A percentile compares a stretch with the other conserved stretches of the same genome.
phyloP scores from a whole-genome alignment of 1,140 invertebrate species.

The Aphaenogaster floridana region DNA sequence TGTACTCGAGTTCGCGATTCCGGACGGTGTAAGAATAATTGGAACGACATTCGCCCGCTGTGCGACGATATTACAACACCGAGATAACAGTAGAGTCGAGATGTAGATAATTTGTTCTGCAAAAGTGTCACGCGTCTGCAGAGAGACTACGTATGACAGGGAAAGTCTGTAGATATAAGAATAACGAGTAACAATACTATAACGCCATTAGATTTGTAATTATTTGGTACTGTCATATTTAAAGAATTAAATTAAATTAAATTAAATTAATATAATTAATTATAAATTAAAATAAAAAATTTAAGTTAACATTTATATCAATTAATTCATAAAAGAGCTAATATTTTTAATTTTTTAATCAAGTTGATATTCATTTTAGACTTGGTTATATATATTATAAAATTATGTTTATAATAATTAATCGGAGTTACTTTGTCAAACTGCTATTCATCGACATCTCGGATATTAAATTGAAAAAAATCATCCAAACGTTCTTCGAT shows the following conservation, averaged over 20 bases:
- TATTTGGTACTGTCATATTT: not conserved
- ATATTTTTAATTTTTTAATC: not conserved
- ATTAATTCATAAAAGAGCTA: not conserved
- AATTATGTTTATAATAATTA: not conserved
- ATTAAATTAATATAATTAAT: no score
- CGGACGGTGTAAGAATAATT: constrained; percentile 61
- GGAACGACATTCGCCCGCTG: constrained; percentile 60
- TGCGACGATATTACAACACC: constrained; percentile 45
- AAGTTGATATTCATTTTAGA: not conserved
- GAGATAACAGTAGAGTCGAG: constrained; percentile 46
- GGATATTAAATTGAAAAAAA: not conserved
- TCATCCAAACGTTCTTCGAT: not conserved
- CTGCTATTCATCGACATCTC: not conserved
- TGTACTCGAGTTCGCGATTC: constrained; percentile 45
- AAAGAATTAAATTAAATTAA: not conserved
- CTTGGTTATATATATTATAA: not conserved
- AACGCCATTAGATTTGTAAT: not conserved
- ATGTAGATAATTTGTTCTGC: constrained; percentile 40
- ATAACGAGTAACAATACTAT: not conserved
- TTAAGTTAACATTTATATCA: not conserved
- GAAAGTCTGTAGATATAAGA: not conserved
- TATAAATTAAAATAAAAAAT: not conserved
- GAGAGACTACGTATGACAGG: not conserved
- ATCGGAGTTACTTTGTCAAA: not conserved
- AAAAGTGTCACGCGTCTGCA: constrained; percentile 18